phyloP scores from a whole-genome alignment of 2,113 vertebrate genomes.

The Setophaga kirtlandii region DNA sequence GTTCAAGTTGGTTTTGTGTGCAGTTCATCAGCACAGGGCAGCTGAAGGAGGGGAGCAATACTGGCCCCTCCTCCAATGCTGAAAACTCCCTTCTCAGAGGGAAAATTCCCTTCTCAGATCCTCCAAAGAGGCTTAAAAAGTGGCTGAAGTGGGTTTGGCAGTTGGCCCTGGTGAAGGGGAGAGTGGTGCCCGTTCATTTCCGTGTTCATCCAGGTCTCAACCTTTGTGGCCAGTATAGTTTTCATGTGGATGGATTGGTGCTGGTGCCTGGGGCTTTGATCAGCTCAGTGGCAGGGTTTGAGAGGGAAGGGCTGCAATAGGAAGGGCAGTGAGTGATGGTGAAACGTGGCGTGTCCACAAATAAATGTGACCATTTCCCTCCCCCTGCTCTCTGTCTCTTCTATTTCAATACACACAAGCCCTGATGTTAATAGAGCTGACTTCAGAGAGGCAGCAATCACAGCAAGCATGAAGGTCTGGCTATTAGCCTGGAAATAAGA shows the following conservation, averaged over 20 bases:
- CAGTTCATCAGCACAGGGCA: neutral
- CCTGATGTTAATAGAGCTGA: neutral
- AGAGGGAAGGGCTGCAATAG: neutral
- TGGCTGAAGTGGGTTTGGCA: neutral
- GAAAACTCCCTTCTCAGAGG: neutral
- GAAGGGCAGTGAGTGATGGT: neutral
- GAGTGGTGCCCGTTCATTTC: accelerated
- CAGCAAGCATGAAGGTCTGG: slow-evolving; percentile 1
- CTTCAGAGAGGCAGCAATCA: neutral
- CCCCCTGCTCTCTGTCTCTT: neutral
- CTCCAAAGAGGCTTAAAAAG: neutral
- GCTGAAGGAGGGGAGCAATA: neutral
- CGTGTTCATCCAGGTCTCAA: neutral
- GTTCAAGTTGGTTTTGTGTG: accelerated
- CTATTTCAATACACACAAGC: neutral
- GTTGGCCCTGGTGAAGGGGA: neutral
- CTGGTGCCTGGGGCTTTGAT: neutral
- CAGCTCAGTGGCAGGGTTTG: neutral
- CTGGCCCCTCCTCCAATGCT: neutral
- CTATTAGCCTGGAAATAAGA: slow-evolving; percentile 28
- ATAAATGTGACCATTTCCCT: neutral
- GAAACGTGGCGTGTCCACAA: neutral
- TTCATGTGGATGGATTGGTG: neutral
- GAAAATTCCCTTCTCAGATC: neutral
- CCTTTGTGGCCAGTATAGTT: neutral